Percentiles rank a stretch among this genome's conserved stretches.
These are phyloP conservation scores for Taenioides sp. DNA, from an alignment of 2,797 vertebrate genomes.

Conservation along the genomic window DNA sequence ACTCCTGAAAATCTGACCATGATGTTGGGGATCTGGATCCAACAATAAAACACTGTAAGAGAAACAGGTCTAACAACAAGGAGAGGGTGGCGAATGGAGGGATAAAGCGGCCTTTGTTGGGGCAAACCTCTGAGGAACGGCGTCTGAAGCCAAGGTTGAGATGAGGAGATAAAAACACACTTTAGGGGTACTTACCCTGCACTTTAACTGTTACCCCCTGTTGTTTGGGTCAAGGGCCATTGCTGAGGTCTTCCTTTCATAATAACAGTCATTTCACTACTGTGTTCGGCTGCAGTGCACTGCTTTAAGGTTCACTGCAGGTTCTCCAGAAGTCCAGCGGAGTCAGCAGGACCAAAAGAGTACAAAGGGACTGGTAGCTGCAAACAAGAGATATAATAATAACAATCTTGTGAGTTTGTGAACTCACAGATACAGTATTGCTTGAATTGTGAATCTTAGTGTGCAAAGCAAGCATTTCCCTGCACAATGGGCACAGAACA, in stretches of 20 bases:
- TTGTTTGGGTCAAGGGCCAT: slow-evolving; percentile 34
- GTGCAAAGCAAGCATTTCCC: not conserved
- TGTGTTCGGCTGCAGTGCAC: not conserved
- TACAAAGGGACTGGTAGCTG: not conserved
- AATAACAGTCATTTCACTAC: slow-evolving; percentile 25
- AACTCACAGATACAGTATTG: not conserved
- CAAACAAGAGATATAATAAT: not conserved
- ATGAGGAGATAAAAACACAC: slow-evolving; percentile 69
- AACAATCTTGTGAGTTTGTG: not conserved
- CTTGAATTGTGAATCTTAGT: not conserved
- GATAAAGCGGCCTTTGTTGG: slow-evolving; percentile 65
- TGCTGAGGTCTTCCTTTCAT: slow-evolving; percentile 17
- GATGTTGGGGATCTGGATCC: slow-evolving; percentile 33
- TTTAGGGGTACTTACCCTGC: slow-evolving; percentile 42
- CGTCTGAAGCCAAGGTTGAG: slow-evolving; percentile 56
- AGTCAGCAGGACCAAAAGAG: not conserved
- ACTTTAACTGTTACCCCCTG: slow-evolving; percentile 44
- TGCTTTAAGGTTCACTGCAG: slow-evolving; percentile 22
- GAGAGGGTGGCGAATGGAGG: slow-evolving; percentile 30
- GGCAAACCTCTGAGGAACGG: slow-evolving; percentile 44
- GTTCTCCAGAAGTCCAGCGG: slow-evolving; percentile 25
- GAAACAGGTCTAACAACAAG: slow-evolving; percentile 26
- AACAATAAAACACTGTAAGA: slow-evolving; percentile 48
- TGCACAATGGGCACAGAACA: too few relatives aligned
- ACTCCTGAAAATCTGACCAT: slow-evolving; percentile 38